Base-by-base conservation (phyloP, 2,113 vertebrate species). In the Dermatemys mawii region DNA sequence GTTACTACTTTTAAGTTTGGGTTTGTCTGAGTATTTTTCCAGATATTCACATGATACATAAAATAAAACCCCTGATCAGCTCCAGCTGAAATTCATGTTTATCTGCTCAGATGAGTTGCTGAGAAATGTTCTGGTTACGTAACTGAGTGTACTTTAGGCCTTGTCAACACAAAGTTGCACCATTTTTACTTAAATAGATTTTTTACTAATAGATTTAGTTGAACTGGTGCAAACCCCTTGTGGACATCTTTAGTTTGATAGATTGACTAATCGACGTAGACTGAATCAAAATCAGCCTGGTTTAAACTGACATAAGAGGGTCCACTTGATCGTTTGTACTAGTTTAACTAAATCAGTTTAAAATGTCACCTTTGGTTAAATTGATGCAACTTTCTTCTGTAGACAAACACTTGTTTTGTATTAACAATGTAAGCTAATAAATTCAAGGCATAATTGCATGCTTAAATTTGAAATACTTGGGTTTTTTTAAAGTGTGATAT, bases 1-100 rank as follows among this genome's bases (percentile, higher is more conserved):
- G 67, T 67, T 96, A 90, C 26, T 95, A 60, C 41, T 46, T 89
- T 78, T 78, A 70, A 54, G 51, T 88, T 92, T 92, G 48, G 5
- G 78, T 89, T 90, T 93, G 57, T 94, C 12, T 82, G 70, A 87
- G 78, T 87, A 85, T 90, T 81, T 94, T 90, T 70, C 50, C 92
- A 90, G 60, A 90, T 87, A 83, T 96, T 96, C 94, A 88, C 80
- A 84, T 95, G 95, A 95, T 91, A 85, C 79, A 24, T 38, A 92
- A 41, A 95, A 88, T 82, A 44, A 44, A 22, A 46, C 7, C 88
- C 13, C 27, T 7, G 21, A 17, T 90, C 87, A 88, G 57, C 53
- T 92, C 87, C 83, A 78, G 46, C 57, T 75, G 54, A 92, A 96
- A 92, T 87, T 35, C 8, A 1, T 83, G 41, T 81, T 89, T 13